These are phyloP conservation scores for Hemichromis elongatus DNA, from an alignment of 2,113 vertebrate genomes.

Conservation along the genomic window DNA sequence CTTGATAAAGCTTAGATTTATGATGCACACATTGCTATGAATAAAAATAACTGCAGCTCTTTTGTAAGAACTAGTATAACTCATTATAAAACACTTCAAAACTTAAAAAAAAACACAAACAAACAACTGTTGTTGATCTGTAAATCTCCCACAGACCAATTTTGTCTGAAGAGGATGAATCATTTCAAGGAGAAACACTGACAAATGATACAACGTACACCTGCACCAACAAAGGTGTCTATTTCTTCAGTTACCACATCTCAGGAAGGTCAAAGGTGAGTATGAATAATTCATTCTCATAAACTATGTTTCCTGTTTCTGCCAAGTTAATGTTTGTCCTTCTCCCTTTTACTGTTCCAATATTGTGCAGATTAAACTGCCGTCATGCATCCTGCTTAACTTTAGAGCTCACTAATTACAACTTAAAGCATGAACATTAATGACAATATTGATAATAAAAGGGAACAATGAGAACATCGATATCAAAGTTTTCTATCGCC, in stretches of 20 bases:
- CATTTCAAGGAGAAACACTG: not conserved
- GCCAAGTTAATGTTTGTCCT: accelerated
- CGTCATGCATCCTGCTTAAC: not conserved
- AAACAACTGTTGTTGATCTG: not conserved
- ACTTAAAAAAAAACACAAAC: not conserved
- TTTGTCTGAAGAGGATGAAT: not conserved
- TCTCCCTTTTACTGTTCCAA: not conserved
- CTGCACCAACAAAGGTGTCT: conserved; percentile 3
- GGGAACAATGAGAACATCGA: not conserved
- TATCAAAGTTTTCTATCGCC: not conserved
- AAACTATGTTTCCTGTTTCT: not conserved
- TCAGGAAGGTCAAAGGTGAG: conserved; percentile 47
- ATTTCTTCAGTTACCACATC: conserved; percentile 58
- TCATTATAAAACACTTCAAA: not conserved
- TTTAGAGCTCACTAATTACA: not conserved
- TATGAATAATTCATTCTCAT: not conserved
- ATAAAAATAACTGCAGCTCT: not conserved
- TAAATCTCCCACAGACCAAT: not conserved
- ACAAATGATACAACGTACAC: not conserved
- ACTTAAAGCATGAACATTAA: not conserved
- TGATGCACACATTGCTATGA: not conserved
- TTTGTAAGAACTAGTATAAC: not conserved
- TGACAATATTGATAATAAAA: no score
- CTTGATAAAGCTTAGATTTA: no score
- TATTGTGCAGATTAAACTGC: not conserved